phyloP scores from a whole-genome alignment of 2,888 invertebrate species.

The Athripsodes cinereus region DNA sequence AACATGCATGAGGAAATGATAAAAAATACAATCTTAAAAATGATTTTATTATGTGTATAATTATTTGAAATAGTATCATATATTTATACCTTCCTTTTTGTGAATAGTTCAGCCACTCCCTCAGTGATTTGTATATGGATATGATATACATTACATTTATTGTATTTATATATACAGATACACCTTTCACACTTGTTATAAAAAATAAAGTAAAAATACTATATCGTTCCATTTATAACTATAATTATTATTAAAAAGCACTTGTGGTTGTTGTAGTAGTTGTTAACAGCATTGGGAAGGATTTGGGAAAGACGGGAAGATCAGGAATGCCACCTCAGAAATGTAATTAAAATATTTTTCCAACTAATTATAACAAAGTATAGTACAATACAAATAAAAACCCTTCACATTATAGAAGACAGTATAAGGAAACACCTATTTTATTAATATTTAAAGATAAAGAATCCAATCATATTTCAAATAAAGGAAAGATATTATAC shows the following conservation, averaged over 20 bases:
- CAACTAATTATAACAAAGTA: not conserved
- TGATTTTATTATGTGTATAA: too few relatives aligned
- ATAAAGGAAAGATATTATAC: too few relatives aligned
- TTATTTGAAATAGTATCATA: too few relatives aligned
- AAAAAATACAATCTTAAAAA: slow-evolving; percentile 3
- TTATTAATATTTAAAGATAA: too few relatives aligned
- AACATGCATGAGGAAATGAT: slow-evolving; percentile 23
- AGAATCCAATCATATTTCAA: too few relatives aligned
- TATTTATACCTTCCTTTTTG: slow-evolving; percentile 20
- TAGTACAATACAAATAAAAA: too few relatives aligned
- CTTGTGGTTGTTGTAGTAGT: slow-evolving; percentile 1
- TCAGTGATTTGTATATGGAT: slow-evolving; percentile 3
- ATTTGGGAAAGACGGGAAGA: not conserved
- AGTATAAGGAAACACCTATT: not conserved
- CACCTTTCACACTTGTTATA: too few relatives aligned
- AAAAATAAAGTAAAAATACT: too few relatives aligned
- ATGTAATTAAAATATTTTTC: slow-evolving; percentile 1
- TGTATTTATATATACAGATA: too few relatives aligned
- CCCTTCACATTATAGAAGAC: too few relatives aligned
- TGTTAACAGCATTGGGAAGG: slow-evolving; percentile 8
- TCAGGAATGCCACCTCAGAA: slow-evolving; percentile 10
- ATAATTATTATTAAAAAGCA: too few relatives aligned
- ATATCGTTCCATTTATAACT: too few relatives aligned
- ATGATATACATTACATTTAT: not conserved
- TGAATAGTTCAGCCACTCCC: slow-evolving; percentile 18